Evolutionary conservation across 2,888 invertebrate species (phyloP), one percentile per base, ranked within the genome.

Genomic region (Ormyrus rosae): DNA sequence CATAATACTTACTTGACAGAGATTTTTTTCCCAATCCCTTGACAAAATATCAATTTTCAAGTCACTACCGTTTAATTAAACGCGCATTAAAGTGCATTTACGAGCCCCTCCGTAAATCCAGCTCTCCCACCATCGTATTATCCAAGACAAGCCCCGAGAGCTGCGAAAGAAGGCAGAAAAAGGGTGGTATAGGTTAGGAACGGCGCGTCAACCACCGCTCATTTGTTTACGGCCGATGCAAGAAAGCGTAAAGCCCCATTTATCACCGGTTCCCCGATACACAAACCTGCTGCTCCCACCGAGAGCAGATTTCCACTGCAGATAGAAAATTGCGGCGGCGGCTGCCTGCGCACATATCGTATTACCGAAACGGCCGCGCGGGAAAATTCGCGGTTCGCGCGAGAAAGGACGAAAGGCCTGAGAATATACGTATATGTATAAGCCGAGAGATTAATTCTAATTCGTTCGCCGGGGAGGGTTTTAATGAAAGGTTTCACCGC

Each of bases 401-500:
- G 71, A 53, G 67, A 74, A 34, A 70, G 55, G 6, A 0, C 60
- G 58, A 55, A 55, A 1, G 19, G 56, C 46, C 11, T 19, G 19
- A 19, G 19, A 19, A 13, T 46, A n/a, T 56, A 8, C 13, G 46
- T 56, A 19, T 19, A 19, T 13, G n/a, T 53, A 64, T 72, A 65
- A 65, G 65, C 50, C 46, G 67, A 72, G 19, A 19, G 65, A 78
- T 78, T 72, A 71, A 71, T 78, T 78, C 71, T 71, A 71, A 78
- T 78, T 71, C 78, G 65, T 45, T 70, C 65, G 50, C 48, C 51
- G 68, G 65, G 45, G 19, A 19, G 19, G 19, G 19, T 19, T 19
- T 46, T 78, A 71, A 78, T 78, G 78, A 78, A 71, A 71, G 78
- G 78, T 78, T 78, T 78, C 71, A 73, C 73, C 48, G 50, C 3